Evolutionary conservation across 2,888 invertebrate genomes (phyloP), one percentile per base, ranked within the genome.

Genomic region (Drosophila pseudotalamancana): DNA sequence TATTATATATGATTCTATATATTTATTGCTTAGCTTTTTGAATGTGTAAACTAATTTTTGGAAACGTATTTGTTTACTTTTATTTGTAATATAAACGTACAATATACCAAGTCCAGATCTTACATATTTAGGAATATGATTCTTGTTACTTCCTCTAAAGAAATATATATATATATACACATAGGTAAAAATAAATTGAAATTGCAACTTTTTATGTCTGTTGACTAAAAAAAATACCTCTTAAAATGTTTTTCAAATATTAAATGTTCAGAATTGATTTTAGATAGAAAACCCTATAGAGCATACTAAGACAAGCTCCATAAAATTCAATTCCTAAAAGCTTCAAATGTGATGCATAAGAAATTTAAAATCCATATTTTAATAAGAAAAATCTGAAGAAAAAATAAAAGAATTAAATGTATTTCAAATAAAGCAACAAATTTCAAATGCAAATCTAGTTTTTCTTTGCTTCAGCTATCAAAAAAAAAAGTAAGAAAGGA

Each of bases 341-440:
- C 67, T 82, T 87, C 64, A 57, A 74, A 66, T 87, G 87, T 83
- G 82, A 87, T 83, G 73, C 49, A 18, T 40, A 70, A 29, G 9
- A 55, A 69, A 70, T 54, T 46, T 23, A 18, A 48, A 73, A 70
- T 53, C 42, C 70, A 63, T 80, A 87, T 81, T 84, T 87, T 80
- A 82, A 39, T 72, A 75, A 69, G 60, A 62, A 37, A n/a, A 45
- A 43, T 27, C 21, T 37, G 57, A 60, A 8, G 32, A 46, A 45
- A 40, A 18, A 29, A 5, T 11, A 53, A 43, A 11, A 42, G 25
- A 40, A 39, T 6, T 34, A 29, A 62, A 54, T 61, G 51, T 75
- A 61, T 65, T 74, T 65, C 40, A 31, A 75, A 62, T 49, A 68
- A 71, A 67, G 12, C 9, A 43, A 37, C 21, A 42, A 54, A 9